Evolutionary conservation across 2,888 invertebrate species (phyloP).

Genomic region (Apoda limacodes): DNA sequence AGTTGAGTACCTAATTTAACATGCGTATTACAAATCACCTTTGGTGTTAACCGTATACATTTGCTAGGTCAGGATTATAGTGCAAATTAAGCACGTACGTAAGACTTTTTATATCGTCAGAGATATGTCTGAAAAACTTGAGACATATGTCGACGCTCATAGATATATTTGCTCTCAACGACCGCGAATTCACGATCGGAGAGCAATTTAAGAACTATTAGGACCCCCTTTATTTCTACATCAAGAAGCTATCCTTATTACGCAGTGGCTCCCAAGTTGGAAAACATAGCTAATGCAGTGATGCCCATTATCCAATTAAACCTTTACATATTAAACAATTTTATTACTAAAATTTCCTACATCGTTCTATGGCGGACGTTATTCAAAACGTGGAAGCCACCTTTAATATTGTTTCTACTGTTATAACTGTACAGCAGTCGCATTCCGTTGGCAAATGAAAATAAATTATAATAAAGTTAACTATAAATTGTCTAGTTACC

Average conservation of each 20-base stretch:
- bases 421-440: conserved; percentile 64
- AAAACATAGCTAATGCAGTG: too few species aligned
- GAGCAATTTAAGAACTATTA: too few species aligned
- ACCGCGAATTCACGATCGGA: too few species aligned
- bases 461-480: conserved; percentile 63
- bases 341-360: too few species aligned
- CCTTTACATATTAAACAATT: too few species aligned
- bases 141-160: too few species aligned
- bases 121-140: too few species aligned
- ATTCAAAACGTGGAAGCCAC: conserved; percentile 30
- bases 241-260: conserved; percentile 40
- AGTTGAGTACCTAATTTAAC: conserved; percentile 22
- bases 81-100: conserved; percentile 40
- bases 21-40: conserved; percentile 47
- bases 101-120: too few species aligned
- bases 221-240: too few species aligned
- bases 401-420: conserved; percentile 47
- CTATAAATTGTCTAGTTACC: conserved; percentile 67
- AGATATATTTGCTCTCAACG: too few species aligned
- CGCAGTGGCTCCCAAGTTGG: conserved; percentile 26
- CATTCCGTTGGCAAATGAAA: conserved; percentile 67
- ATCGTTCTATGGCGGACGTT: too few species aligned
- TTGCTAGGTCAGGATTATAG: conserved; percentile 49
- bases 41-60: conserved; percentile 57
- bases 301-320: too few species aligned